Evolutionary conservation across 1,140 invertebrate species (phyloP).

Genomic region (Amphibalanus amphitrite): DNA sequence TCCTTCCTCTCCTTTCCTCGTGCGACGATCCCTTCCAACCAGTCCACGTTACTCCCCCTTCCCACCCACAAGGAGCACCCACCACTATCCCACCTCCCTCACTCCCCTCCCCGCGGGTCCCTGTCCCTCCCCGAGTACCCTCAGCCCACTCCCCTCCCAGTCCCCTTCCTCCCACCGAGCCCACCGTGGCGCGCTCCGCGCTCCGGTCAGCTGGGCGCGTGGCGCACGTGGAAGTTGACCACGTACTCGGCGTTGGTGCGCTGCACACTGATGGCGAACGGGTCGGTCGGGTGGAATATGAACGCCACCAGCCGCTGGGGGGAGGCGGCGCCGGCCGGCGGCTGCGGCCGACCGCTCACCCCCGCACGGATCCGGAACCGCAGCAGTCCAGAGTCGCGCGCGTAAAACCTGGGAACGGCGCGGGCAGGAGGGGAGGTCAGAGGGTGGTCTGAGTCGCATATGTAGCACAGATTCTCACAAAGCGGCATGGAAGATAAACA

Average conservation of each 20-base stretch:
- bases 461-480: background rate
- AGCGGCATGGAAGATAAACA: no score
- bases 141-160: no score
- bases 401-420: slow-evolving; percentile 57
- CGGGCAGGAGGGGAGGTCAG: slow-evolving; percentile 1
- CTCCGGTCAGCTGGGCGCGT: slow-evolving; percentile 19
- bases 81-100: no score
- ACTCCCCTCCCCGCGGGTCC: no score
- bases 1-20: no score
- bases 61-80: no score
- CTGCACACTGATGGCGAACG: slow-evolving; percentile 90
- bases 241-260: slow-evolving; percentile 88
- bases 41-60: no score
- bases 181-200: no score
- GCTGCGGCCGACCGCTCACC: slow-evolving; percentile 37
- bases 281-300: slow-evolving; percentile 92
- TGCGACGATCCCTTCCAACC: no score
- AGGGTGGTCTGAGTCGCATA: background rate
- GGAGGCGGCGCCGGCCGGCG: slow-evolving; percentile 36
- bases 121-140: no score
- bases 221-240: slow-evolving; percentile 80
- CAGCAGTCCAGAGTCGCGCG: slow-evolving; percentile 67
- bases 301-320: slow-evolving; percentile 78
- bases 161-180: no score
- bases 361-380: slow-evolving; percentile 77